phyloP scores from a whole-genome alignment of 2,113 vertebrate species.

The Leptosomus discolor region DNA sequence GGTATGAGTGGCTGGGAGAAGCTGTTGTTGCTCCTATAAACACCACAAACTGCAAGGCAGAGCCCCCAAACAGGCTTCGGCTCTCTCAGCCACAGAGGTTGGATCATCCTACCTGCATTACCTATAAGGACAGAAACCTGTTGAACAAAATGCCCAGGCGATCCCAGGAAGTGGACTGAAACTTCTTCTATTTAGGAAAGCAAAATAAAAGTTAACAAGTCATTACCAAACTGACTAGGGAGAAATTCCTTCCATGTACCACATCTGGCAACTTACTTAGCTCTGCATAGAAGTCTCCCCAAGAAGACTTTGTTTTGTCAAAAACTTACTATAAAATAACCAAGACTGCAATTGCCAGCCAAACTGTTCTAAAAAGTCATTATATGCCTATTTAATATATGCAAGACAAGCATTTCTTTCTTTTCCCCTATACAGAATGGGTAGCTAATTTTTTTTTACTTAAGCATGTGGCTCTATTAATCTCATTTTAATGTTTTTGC shows the following conservation, averaged over 20 bases:
- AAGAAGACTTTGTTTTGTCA: neutral
- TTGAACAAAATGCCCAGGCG: neutral
- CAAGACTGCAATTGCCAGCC: neutral
- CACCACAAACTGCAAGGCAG: neutral
- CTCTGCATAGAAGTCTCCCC: neutral
- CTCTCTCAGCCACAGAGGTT: neutral
- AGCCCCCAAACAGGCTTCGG: neutral
- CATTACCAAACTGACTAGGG: neutral
- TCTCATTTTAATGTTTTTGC: constrained; percentile 26
- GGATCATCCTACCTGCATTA: neutral
- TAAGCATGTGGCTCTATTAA: neutral
- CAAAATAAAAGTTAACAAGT: neutral
- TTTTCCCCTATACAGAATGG: neutral
- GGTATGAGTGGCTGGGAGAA: neutral
- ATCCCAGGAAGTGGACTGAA: neutral
- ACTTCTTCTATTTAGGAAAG: neutral
- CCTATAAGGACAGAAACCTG: neutral
- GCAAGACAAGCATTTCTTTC: neutral
- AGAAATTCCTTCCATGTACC: rapidly evolving
- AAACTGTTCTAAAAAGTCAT: neutral
- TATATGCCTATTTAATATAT: neutral
- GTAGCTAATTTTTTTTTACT: neutral
- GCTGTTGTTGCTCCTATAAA: neutral
- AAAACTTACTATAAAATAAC: neutral
- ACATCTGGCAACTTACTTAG: neutral